Base-by-base conservation (phyloP, 2,797 vertebrate genomes). In the Pseudotriccus pelzelni region DNA sequence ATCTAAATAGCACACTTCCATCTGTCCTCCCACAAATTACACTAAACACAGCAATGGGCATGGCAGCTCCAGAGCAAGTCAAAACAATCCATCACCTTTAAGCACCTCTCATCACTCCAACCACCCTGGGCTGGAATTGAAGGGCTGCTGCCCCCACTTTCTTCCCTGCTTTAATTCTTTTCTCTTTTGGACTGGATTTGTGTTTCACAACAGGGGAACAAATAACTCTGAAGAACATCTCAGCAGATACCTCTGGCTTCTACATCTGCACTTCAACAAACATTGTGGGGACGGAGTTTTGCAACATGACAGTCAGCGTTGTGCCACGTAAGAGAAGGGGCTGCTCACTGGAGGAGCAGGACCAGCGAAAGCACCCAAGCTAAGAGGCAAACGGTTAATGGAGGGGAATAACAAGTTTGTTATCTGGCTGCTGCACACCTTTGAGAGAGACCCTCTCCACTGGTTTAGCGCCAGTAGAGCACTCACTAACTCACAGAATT, bases 221-320 rank as follows among this genome's bases (percentile, higher is more conserved):
- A 39, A 64, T 99, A 95, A 97, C 98, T 27, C 97, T 99, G 59
- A 99, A 91, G 96, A 99, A 99, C 58, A 89, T 99, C 96, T 97
- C 98, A 3, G 95, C 60, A 2, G 98, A 99, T 0, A 98, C 97
- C 5, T 98, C 98, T 0, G 99, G 99, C 59, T 99, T 85, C 97
- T 99, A 97, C 95, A 91, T 96, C 93, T 99, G 99, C 96, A 98
- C 97, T 4, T 98, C 99, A 15, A 37, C 2, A 3, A 99, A 99
- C 27, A 90, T 89, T 41, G 97, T 98, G 75, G 98, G 98, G 56
- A 39, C 46, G 0, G 94, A 94, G 0, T 88, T 8, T 75, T 99
- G 99, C 97, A 99, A 99, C 96, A 43, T 99, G 96, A 99, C 99
- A 1, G 83, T 99, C 89, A 14, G 96, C 0, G 96, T 99, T 79